Conservation (phyloP, 2,797 vertebrate genomes). For the Enteromius thamalakanensis region DNA sequence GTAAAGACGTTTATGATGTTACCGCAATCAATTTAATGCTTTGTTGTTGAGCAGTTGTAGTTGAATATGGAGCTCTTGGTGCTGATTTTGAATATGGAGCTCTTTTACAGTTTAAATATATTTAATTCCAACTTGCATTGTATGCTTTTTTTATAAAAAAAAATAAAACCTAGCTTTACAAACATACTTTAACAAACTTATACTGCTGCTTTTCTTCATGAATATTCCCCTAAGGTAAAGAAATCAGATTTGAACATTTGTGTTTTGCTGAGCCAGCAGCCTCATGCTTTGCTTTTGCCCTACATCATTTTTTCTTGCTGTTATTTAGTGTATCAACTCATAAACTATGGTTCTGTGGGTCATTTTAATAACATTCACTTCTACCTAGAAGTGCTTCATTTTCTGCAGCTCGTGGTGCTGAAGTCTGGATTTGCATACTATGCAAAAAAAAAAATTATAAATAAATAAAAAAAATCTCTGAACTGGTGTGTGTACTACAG, state of each 20-base stretch:
- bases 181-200: conserved; percentile 3
- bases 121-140: not conserved
- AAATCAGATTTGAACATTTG: not conserved
- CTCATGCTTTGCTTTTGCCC: conserved; percentile 34
- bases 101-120: not conserved
- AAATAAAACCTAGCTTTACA: not conserved
- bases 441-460: conserved; percentile 11
- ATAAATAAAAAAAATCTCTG: not conserved
- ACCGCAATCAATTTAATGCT: not conserved
- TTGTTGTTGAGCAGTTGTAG: not conserved
- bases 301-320: conserved; percentile 8
- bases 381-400: conserved; percentile 40
- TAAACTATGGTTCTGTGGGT: conserved; percentile 4
- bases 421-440: conserved; percentile 29
- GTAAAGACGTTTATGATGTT: no score
- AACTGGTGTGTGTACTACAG: not conserved
- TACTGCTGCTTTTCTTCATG: not conserved
- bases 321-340: conserved; percentile 22
- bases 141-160: not conserved
- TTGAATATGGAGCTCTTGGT: not conserved
- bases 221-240: not conserved
- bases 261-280: conserved; percentile 5
- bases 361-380: conserved; percentile 10
- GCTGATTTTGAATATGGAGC: conserved; percentile 22
- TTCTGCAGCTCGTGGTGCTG: conserved; percentile 36